Evolutionary conservation across 2,888 invertebrate species (phyloP).

Genomic region (Gryllus longicercus): DNA sequence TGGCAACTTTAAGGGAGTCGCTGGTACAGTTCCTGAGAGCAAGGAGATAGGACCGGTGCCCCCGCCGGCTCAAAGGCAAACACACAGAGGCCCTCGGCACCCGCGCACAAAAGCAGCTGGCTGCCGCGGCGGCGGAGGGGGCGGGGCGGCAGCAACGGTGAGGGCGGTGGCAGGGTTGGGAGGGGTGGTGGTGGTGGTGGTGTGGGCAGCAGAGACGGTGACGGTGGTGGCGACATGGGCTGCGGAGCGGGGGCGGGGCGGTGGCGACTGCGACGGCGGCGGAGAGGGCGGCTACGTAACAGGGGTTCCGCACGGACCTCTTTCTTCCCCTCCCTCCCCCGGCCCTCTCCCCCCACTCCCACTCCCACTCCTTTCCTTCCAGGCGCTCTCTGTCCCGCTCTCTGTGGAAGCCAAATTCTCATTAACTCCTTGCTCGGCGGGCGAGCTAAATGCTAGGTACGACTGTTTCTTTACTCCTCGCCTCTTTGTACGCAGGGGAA

Average conservation of each 20-base stretch:
- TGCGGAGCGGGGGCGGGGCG: neutral
- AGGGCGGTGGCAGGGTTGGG: neutral
- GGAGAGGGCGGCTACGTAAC: neutral
- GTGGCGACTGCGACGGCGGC: no score
- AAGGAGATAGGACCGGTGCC: slow-evolving; percentile 5
- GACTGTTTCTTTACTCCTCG: neutral
- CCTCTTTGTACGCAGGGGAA: neutral
- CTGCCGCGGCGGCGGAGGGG: no score
- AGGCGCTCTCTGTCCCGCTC: neutral
- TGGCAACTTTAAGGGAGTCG: neutral
- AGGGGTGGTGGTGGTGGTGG: neutral
- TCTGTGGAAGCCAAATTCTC: neutral
- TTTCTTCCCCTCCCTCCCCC: neutral
- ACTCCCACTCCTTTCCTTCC: neutral
- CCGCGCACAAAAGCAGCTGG: no score
- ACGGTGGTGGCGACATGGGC: neutral
- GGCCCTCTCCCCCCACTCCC: no score
- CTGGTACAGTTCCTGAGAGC: neutral
- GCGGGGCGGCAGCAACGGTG: neutral
- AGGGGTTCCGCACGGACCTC: neutral
- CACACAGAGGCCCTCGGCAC: neutral
- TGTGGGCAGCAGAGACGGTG: neutral
- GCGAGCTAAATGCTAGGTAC: neutral
- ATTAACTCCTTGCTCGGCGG: neutral
- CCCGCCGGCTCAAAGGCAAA: slow-evolving; percentile 1